phyloP scores from a whole-genome alignment of 1,140 invertebrate genomes.

The Drosophila simulans region DNA sequence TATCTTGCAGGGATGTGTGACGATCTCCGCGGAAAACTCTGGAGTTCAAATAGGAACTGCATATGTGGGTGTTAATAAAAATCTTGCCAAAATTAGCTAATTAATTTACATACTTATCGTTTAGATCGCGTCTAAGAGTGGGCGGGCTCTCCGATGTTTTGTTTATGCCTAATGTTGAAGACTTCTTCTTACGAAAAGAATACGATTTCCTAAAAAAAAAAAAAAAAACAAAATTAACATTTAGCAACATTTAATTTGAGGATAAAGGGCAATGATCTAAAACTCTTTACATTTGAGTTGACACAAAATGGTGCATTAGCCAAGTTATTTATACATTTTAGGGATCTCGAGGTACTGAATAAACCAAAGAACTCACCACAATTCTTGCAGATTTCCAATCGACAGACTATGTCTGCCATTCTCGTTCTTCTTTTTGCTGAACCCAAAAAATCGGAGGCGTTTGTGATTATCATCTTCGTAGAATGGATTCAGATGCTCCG shows the following conservation, averaged over 20 bases:
- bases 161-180: conserved; percentile 82
- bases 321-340: conserved; percentile 9
- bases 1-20: conserved; percentile 69
- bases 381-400: conserved; percentile 86
- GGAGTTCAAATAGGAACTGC: conserved; percentile 31
- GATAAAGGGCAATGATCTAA: neutral
- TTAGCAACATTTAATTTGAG: neutral
- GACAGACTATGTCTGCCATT: conserved; percentile 86
- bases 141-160: conserved; percentile 84
- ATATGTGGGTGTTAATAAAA: neutral
- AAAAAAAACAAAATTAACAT: conserved; percentile 3
- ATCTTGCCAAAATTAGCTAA: neutral
- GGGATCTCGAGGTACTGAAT: neutral
- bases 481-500: conserved; percentile 90
- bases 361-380: conserved; percentile 84
- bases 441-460: conserved; percentile 86
- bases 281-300: neutral
- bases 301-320: neutral
- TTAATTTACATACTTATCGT: conserved; percentile 27
- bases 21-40: conserved; percentile 35
- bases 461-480: conserved; percentile 88
- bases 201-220: conserved; percentile 65
- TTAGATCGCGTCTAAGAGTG: conserved; percentile 51
- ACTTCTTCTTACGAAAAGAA: conserved; percentile 82
- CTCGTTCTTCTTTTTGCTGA: conserved; percentile 67